Base-by-base conservation (phyloP, 2,797 vertebrate species). In the Ctenosaura bakeri region DNA sequence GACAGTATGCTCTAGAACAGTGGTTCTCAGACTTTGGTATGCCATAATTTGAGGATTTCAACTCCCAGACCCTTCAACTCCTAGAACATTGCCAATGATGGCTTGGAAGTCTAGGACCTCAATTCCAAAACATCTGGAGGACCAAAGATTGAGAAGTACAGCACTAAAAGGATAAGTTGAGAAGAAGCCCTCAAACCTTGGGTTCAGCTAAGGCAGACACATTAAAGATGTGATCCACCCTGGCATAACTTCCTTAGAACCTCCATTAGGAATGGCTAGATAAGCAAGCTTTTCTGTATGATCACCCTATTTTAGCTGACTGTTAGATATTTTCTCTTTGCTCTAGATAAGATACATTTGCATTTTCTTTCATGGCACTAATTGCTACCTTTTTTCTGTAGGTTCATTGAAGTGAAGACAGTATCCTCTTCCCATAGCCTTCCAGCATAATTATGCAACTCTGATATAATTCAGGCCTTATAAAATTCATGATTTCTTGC, bases 321-420 rank as follows among this genome's bases (percentile, higher is more conserved):
- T 80, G 26, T 35, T 90, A 46, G 62, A 12, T 71, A 24, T 16
- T 77, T 54, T 4, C 14, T 10, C 9, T 24, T 6, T 35, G 8
- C 38, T 62, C 38, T 86, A 13, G 54, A 64, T 81, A 62, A 81
- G 73, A 42, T 38, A 62, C 9, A 90, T 80, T 73, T 86, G 52
- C 73, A 90, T 93, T 93, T 86, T 85, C 82, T 1, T 92, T 54
- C 54, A 91, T 84, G 62, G 82, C 85, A 93, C 91, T 62, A 80
- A 88, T 80, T 71, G 38, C 74, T 84, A 42, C 24, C 35, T 78
- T 54, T 64, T 56, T n/a, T 73, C 4, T n/a, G 14, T 35, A 78
- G 46, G 1, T n/a, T 76, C 35, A 12, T 35, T 91, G 90, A 89
- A 88, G 6, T 64, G 50, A 93, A 91, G 85, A 89, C 52, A 35